Conservation (phyloP, 2,888 invertebrate genomes). For the Lycocerus yunnanus region DNA sequence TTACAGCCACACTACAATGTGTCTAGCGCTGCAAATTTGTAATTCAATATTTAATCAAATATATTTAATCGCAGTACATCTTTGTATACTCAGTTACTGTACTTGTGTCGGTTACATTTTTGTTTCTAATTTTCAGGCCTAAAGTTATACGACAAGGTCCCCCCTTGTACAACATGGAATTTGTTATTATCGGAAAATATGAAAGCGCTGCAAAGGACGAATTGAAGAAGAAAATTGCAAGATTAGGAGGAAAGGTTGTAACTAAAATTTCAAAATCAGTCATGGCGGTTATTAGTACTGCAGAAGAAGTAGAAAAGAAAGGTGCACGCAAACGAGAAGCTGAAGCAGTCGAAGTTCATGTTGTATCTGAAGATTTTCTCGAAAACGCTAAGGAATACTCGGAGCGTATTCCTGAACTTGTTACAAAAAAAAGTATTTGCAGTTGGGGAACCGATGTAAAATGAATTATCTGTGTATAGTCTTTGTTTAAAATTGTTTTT, state of each 20-base stretch:
- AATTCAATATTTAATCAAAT: too few relatives aligned
- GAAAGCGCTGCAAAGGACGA: constrained; percentile 64
- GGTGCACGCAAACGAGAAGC: constrained; percentile 68
- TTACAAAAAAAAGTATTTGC: constrained; percentile 75
- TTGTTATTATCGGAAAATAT: constrained; percentile 67
- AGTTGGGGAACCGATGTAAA: constrained; percentile 84
- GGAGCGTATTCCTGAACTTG: constrained; percentile 66
- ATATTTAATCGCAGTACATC: too few relatives aligned
- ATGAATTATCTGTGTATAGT: not conserved
- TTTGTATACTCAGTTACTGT: too few relatives aligned
- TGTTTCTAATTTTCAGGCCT: constrained; percentile 56
- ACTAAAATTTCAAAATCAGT: constrained; percentile 66
- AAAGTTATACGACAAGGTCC: constrained; percentile 68
- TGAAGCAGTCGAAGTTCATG: constrained; percentile 72
- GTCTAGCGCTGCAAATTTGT: too few relatives aligned
- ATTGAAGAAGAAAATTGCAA: constrained; percentile 69
- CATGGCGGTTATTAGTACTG: constrained; percentile 77
- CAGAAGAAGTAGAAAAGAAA: constrained; percentile 71
- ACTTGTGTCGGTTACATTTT: constrained; percentile 17
- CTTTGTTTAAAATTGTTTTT: constrained; percentile 21
- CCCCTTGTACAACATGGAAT: constrained; percentile 77
- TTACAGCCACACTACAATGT: too few relatives aligned
- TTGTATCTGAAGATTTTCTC: constrained; percentile 78
- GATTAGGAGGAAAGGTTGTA: constrained; percentile 76
- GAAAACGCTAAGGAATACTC: constrained; percentile 67